Evolutionary conservation across 2,888 invertebrate genomes (phyloP).

Genomic region (Drosophila hamatofila): DNA sequence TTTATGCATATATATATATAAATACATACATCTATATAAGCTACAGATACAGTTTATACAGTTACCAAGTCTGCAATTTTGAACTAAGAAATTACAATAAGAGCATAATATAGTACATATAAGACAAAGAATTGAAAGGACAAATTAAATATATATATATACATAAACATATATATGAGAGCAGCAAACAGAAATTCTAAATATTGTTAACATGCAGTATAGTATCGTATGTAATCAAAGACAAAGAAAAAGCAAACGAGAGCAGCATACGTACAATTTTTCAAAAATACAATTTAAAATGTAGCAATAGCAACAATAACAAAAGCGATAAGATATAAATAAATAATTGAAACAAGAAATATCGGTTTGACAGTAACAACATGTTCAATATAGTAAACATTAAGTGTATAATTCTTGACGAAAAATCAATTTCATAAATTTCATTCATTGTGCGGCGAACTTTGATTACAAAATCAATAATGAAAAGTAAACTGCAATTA

Average conservation of each 20-base stretch:
- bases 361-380: conserved; percentile 54
- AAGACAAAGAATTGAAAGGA: conserved; percentile 16
- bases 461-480: conserved; percentile 25
- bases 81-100: conserved; percentile 44
- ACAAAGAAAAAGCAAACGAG: conserved; percentile 34
- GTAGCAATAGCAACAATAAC: conserved; percentile 27
- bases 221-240: conserved; percentile 50
- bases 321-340: conserved; percentile 20
- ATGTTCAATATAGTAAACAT: conserved; percentile 42
- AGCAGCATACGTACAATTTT: conserved; percentile 58
- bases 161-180: conserved; percentile 3
- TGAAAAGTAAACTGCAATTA: conserved; percentile 25
- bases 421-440: conserved; percentile 27
- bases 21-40: conserved; percentile 20
- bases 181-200: conserved; percentile 41
- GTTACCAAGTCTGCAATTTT: conserved; percentile 49
- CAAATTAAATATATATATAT: conserved; percentile 15
- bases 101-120: conserved; percentile 17
- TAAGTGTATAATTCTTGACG: conserved; percentile 40
- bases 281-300: conserved; percentile 31
- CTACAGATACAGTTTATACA: conserved; percentile 31
- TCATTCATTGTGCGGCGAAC: conserved; percentile 31
- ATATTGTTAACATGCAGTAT: conserved; percentile 44
- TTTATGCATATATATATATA: conserved; percentile 16
- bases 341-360: not conserved